These are phyloP conservation scores for Monoplex corrugatus DNA, from an alignment of 2,888 invertebrate genomes.

Conservation along the genomic window DNA sequence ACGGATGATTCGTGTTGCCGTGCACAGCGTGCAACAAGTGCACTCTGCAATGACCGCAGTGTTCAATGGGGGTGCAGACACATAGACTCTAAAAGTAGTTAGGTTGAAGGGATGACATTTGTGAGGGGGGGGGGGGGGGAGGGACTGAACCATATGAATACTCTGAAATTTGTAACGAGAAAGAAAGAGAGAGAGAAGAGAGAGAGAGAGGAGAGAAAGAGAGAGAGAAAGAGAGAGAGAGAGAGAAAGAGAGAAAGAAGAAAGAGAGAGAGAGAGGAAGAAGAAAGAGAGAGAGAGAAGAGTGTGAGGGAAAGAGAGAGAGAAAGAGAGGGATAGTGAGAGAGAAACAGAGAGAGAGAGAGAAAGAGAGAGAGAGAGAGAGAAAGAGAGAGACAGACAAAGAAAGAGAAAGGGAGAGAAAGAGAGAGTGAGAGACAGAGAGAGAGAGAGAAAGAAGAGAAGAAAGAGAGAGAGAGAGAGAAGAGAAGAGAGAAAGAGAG, in stretches of 20 bases:
- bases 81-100: no score
- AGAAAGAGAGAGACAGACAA: background rate
- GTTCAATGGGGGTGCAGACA: no score
- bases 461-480: constrained; percentile 26
- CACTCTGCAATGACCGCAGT: no score
- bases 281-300: background rate
- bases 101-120: no score
- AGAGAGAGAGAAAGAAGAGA: constrained; percentile 51
- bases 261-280: background rate
- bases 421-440: constrained; percentile 50
- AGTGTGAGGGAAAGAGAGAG: background rate
- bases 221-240: background rate
- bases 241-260: background rate
- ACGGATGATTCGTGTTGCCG: no score
- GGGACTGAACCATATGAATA: no score
- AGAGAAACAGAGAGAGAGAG: background rate
- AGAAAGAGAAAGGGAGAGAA: constrained; percentile 45
- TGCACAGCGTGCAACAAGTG: no score
- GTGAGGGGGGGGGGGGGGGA: no score
- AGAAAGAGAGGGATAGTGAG: background rate
- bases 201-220: background rate
- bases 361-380: constrained; percentile 2
- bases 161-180: no score
- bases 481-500: background rate
- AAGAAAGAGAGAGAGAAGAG: background rate